Evolutionary conservation across 1,140 invertebrate species (phyloP).

Genomic region (Drosophila arizonae): DNA sequence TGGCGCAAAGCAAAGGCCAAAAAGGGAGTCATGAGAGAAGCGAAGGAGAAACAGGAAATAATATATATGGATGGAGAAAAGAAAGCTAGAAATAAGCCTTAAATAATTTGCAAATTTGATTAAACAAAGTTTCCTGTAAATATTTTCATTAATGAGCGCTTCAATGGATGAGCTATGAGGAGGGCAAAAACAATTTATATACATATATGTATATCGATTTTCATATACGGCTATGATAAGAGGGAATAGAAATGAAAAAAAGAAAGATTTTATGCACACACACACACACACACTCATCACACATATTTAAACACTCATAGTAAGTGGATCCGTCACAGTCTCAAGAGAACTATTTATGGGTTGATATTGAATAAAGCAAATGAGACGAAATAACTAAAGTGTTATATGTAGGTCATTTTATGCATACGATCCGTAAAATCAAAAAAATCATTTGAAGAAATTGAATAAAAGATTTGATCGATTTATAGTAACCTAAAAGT

Average conservation of each 20-base stretch:
- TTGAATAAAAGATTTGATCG: neutral
- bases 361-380: conserved; percentile 3
- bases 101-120: conserved; percentile 5
- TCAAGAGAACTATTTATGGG: conserved; percentile 25
- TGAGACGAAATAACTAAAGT: neutral
- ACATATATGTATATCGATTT: conserved; percentile 23
- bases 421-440: neutral
- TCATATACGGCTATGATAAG: conserved; percentile 39
- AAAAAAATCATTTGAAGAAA: neutral
- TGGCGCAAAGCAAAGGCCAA: conserved; percentile 25
- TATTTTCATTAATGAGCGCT: conserved; percentile 58
- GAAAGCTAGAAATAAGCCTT: conserved; percentile 1
- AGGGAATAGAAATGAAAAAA: neutral
- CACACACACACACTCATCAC: neutral
- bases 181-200: conserved; percentile 24
- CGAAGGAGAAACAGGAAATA: neutral
- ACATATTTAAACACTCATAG: conserved; percentile 29
- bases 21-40: neutral
- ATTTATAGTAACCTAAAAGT: neutral
- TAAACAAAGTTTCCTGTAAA: conserved; percentile 57
- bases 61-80: neutral
- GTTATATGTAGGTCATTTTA: conserved; percentile 21
- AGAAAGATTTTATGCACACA: conserved; percentile 10
- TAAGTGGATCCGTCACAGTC: conserved; percentile 72
- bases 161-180: neutral